phyloP scores from a whole-genome alignment of 1,140 invertebrate species.

The Sarcophaga bullata region DNA sequence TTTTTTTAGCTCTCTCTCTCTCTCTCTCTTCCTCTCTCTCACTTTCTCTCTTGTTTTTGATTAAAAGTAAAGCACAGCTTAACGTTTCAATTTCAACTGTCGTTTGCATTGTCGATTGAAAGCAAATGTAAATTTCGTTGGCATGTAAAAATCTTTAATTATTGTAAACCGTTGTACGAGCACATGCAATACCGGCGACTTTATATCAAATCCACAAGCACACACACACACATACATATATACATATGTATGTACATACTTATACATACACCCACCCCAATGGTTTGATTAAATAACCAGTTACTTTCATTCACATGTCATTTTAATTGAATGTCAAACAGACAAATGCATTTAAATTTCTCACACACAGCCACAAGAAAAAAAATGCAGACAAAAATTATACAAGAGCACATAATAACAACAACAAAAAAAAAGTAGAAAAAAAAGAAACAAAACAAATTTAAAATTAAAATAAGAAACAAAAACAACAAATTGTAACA shows the following conservation, averaged over 20 bases:
- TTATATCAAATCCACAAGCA: no score
- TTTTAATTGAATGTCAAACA: slow-evolving; percentile 35
- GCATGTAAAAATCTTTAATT: no score
- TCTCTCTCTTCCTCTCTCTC: no score
- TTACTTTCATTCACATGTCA: slow-evolving; percentile 23
- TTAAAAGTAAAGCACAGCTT: no score
- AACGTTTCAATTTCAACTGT: no score
- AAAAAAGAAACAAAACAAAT: slow-evolving; percentile 5
- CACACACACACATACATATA: no score
- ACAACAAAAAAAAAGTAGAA: not conserved
- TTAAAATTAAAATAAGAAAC: not conserved
- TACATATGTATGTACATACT: not conserved
- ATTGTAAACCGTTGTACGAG: no score
- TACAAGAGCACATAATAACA: not conserved
- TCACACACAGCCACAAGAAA: not conserved
- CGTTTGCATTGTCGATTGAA: no score
- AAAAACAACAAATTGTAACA: slow-evolving; percentile 24
- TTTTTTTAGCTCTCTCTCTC: no score
- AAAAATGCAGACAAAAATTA: slow-evolving; percentile 24
- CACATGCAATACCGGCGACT: no score
- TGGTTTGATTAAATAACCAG: slow-evolving; percentile 33
- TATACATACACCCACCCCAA: not conserved
- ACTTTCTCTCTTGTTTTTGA: no score
- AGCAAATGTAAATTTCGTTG: no score
- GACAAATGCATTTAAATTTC: slow-evolving; percentile 29